These are phyloP conservation scores for Pogoniulus pusillus DNA, from an alignment of 2,797 vertebrate genomes.

Conservation along the genomic window DNA sequence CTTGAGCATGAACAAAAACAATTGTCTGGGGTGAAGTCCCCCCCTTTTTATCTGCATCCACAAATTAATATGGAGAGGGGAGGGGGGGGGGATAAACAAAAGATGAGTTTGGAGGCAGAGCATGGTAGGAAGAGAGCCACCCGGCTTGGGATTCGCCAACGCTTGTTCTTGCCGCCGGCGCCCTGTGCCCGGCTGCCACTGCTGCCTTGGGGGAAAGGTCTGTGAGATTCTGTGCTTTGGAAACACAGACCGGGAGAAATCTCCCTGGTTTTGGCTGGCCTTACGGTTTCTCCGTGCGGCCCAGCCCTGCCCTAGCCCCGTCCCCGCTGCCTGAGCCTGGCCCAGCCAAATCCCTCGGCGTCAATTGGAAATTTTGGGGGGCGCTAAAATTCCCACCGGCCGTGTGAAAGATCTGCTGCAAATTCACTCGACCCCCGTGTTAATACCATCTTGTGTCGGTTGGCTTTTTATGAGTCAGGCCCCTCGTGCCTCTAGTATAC, in stretches of 20 bases:
- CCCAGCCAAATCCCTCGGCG: slow-evolving; percentile 47
- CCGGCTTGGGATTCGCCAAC: not conserved
- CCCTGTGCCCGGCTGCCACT: not conserved
- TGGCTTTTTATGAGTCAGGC: slow-evolving; percentile 81
- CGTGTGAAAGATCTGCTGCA: slow-evolving; percentile 66
- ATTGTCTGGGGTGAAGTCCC: slow-evolving; percentile 1
- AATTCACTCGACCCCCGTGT: slow-evolving; percentile 75
- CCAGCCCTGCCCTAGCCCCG: slow-evolving; percentile 30
- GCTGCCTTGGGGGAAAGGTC: slow-evolving; percentile 30
- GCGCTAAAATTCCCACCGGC: slow-evolving; percentile 53
- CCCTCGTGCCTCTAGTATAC: slow-evolving; percentile 84
- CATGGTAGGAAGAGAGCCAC: not conserved
- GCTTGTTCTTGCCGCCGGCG: not conserved
- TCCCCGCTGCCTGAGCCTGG: slow-evolving; percentile 22
- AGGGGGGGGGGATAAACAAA: not conserved
- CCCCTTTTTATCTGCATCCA: slow-evolving; percentile 26
- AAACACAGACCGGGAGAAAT: slow-evolving; percentile 33
- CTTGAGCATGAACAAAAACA: slow-evolving; percentile 52
- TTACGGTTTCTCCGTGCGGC: not conserved
- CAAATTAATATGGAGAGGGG: slow-evolving; percentile 18
- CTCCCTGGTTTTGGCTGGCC: not conserved
- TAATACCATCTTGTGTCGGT: slow-evolving; percentile 78
- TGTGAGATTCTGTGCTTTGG: slow-evolving; percentile 13
- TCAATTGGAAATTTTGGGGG: slow-evolving; percentile 45
- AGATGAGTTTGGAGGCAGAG: slow-evolving; percentile 12